Evolutionary conservation across 2,888 invertebrate genomes (phyloP).

Genomic region (Lagria hirta): DNA sequence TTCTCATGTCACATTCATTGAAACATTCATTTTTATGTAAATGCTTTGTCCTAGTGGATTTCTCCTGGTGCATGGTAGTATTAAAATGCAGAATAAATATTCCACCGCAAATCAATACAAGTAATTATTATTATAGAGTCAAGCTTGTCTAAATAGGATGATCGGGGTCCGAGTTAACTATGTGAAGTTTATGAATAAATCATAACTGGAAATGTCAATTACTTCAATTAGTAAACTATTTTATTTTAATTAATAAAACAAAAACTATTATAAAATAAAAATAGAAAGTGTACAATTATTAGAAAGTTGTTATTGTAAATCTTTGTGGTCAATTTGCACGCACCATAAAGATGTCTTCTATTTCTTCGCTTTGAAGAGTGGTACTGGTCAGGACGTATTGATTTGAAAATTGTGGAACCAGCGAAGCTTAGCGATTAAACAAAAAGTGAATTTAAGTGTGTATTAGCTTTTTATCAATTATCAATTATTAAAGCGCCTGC

Average conservation of each 20-base stretch:
- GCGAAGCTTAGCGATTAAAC: constrained; percentile 39
- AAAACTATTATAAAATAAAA: constrained; percentile 29
- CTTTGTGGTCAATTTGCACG: constrained; percentile 22
- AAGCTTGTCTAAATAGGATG: too few relatives aligned
- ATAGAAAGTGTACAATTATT: constrained; percentile 39
- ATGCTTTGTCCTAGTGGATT: constrained; percentile 2
- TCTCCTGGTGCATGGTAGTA: not conserved
- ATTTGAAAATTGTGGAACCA: constrained; percentile 24
- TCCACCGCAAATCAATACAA: constrained; percentile 9
- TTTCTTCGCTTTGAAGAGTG: constrained; percentile 9
- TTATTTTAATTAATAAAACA: constrained; percentile 9
- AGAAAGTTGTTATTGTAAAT: constrained; percentile 37
- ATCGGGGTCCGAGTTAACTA: too few relatives aligned
- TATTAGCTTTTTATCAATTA: too few relatives aligned
- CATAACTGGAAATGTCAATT: constrained; percentile 28
- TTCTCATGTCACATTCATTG: too few relatives aligned
- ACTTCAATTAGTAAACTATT: constrained; percentile 22
- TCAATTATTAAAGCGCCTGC: constrained; percentile 39
- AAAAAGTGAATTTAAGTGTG: constrained; percentile 38
- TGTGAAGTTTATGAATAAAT: too few relatives aligned
- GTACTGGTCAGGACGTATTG: constrained; percentile 10
- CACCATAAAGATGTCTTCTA: constrained; percentile 4
- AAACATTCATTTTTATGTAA: too few relatives aligned
- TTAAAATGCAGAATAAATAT: constrained; percentile 9
- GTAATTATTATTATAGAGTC: too few relatives aligned